Evolutionary conservation across 2,888 invertebrate species (phyloP).

Genomic region (Eugnorisma glareosa): DNA sequence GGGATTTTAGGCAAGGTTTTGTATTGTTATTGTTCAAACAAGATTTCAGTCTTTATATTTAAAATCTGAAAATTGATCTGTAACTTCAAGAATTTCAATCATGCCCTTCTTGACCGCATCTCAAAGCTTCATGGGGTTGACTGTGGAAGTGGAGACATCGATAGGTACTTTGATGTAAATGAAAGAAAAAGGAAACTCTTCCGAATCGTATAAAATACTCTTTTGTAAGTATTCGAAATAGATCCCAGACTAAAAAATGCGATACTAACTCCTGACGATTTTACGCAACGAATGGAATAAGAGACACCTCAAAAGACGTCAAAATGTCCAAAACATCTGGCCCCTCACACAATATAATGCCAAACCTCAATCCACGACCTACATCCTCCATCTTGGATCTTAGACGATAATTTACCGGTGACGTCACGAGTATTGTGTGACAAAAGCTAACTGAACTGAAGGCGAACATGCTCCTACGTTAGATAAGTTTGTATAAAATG

Average conservation of each 20-base stretch:
- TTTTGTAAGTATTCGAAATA: neutral
- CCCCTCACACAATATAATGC: conserved; percentile 47
- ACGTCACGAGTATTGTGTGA: conserved; percentile 57
- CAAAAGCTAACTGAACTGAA: conserved; percentile 55
- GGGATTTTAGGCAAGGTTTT: too few relatives aligned
- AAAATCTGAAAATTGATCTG: neutral
- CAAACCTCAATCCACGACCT: conserved; percentile 35
- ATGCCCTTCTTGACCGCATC: neutral
- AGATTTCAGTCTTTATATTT: too few relatives aligned
- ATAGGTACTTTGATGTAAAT: neutral
- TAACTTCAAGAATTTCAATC: neutral
- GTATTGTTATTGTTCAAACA: too few relatives aligned
- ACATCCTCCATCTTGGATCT: conserved; percentile 36
- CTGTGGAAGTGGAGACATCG: neutral
- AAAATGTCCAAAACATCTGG: conserved; percentile 45
- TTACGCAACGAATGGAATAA: neutral
- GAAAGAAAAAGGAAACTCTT: neutral
- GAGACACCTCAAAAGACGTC: conserved; percentile 2
- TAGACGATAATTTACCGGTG: conserved; percentile 44
- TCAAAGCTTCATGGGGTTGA: neutral
- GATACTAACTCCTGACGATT: neutral
- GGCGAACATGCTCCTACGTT: conserved; percentile 58
- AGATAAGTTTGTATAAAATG: conserved; percentile 60
- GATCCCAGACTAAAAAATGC: neutral
- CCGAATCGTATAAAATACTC: neutral